Base-by-base conservation (phyloP, 2,113 vertebrate species). In the Albula glossodonta region DNA sequence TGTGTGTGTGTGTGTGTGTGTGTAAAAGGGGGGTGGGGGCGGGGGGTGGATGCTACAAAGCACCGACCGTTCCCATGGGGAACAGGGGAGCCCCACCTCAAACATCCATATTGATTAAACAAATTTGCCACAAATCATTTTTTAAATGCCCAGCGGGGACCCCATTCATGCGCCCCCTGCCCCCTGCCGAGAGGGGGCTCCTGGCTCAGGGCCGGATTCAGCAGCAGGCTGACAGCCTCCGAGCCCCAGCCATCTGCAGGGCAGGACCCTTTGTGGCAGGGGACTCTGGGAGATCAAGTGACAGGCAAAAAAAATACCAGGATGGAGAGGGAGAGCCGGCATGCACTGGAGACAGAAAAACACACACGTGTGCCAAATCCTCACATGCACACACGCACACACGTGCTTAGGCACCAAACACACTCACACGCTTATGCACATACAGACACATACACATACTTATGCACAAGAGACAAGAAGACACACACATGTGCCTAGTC, bases 121-220 rank as follows among this genome's bases (percentile, higher is more conserved):
- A 98, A 99, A 99, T 99, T 99, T 98, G 96, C 96, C 97, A 97
- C 98, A 99, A 99, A 99, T 99, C 97, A 97, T 97, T 93, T 95
- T 95, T 98, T 97, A 99, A 99, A 98, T 97, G 97, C 97, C 95
- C 97, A 95, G 97, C 92, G 93, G 97, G 94, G 95, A 97, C 93
- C 94, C 95, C 94, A 97, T 98, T 98, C 97, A 99, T 88, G 84
- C 92, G 83, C 87, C 60, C 92, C 92, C 94, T 95, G 94, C 89
- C 93, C 93, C 95, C 93, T 87, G 88, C 88, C 9, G 94, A 92
- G 94, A 87, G 78, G 53, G 53, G 53, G 60, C 60, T 22, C 17
- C 60, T 19, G 15, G 5, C 60, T 92, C 93, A 91, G 93, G 31
- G 90, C 93, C 94, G 90, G 89, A 94, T 93, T 93, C 92, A 92